Percentiles rank a stretch among this genome's conserved stretches.
These are phyloP conservation scores for Erpobdella octoculata DNA, from an alignment of 2,888 invertebrate species.

Conservation along the genomic window DNA sequence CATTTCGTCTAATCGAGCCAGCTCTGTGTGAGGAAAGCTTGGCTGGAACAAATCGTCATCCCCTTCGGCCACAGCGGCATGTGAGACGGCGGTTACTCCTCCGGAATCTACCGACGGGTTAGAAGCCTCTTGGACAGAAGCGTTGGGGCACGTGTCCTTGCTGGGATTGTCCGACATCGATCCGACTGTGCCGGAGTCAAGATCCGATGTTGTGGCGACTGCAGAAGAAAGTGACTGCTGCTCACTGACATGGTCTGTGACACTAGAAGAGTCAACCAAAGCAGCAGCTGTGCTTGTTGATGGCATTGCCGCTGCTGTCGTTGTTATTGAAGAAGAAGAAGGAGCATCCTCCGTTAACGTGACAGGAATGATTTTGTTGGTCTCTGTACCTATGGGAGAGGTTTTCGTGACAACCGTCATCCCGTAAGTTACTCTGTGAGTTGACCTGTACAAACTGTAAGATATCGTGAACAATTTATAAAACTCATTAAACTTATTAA, in stretches of 20 bases:
- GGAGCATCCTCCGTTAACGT: not conserved
- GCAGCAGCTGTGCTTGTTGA: not conserved
- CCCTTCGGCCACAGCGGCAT: too few relatives aligned
- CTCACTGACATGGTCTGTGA: not conserved
- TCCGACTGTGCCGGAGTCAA: not conserved
- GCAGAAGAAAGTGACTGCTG: not conserved
- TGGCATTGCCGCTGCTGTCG: not conserved
- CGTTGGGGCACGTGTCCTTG: not conserved
- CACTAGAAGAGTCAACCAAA: not conserved
- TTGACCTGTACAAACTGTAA: too few relatives aligned
- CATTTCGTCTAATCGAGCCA: conserved; percentile 84
- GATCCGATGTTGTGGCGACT: not conserved
- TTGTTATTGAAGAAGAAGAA: not conserved
- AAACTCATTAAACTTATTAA: too few relatives aligned
- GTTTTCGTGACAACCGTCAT: not conserved
- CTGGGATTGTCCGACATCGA: not conserved
- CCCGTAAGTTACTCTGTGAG: too few relatives aligned
- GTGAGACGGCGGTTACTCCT: not conserved
- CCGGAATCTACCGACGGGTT: not conserved
- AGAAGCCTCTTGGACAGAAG: not conserved
- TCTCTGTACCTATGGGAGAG: not conserved
- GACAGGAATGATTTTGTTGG: not conserved
- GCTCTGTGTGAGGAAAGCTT: conserved; percentile 76
- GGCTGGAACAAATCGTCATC: conserved; percentile 42
- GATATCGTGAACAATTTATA: too few relatives aligned